Evolutionary conservation across 2,113 vertebrate species (phyloP), one percentile per base, ranked within the genome.

Genomic region (Formicarius rufipectus): DNA sequence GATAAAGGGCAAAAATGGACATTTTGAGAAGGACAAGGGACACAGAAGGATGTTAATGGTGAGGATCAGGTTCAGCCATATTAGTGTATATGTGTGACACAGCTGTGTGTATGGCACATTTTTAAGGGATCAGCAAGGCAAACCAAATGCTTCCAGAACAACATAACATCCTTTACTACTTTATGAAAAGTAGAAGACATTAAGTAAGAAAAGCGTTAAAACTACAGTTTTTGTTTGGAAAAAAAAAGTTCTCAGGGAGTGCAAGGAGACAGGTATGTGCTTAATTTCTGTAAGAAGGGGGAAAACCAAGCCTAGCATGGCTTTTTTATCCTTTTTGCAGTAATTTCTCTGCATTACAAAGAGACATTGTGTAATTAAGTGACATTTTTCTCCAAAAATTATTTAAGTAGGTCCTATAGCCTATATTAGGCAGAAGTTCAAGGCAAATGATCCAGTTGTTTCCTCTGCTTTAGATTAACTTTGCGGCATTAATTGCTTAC

Each of bases 401-500:
- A 52, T 86, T 76, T 92, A 94, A 95, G 31, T 95, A 93, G 89
- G 86, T 95, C 58, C 87, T 79, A 42, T 13, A 81, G 20, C 42
- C 83, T 90, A 68, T 95, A 93, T 93, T 93, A 90, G 74, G 78
- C 50, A 93, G 55, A 33, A 86, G 52, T 37, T 91, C 78, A 80
- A 74, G 59, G 66, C 84, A 87, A 87, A 83, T 63, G 82, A 77
- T 87, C n/a, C 59, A 66, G 7, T 23, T 73, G 50, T 62, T 59
- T 80, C 82, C 55, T 83, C 42, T 73, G 42, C 31, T n/a, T 95
- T 86, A 90, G 68, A 83, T 95, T 88, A 93, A 80, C 68, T 83
- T 62, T 71, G 66, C 93, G 49, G 37, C 49, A 92, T 83, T 90
- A 82, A 77, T 93, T 92, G 66, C 45, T 18, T 76, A 79, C 58